Percentiles rank a stretch among this genome's conserved stretches.
phyloP scores from a whole-genome alignment of 2,888 invertebrate genomes.

The Cephus runcator region DNA sequence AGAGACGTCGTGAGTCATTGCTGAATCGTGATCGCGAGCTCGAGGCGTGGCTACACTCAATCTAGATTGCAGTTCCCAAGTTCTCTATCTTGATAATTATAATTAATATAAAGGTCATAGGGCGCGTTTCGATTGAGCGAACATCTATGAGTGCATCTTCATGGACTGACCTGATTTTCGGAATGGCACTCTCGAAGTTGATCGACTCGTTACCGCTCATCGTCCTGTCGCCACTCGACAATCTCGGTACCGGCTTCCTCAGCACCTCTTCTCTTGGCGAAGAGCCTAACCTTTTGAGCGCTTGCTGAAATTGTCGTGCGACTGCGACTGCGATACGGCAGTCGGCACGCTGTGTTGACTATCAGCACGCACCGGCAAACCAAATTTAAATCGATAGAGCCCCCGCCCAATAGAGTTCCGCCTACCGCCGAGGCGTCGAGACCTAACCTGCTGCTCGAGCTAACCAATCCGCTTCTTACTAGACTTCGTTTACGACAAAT shows the following conservation, averaged over 20 bases:
- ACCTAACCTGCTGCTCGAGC: not conserved
- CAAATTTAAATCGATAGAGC: conserved; percentile 64
- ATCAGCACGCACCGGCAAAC: conserved; percentile 56
- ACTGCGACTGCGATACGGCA: not conserved
- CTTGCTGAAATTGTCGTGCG: not conserved
- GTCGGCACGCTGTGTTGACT: conserved; percentile 34
- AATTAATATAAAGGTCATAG: not conserved
- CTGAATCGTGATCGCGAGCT: not conserved
- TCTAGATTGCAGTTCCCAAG: not conserved
- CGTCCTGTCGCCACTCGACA: not conserved
- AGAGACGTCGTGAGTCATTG: not conserved
- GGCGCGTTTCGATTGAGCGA: not conserved
- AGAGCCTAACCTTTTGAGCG: conserved; percentile 28
- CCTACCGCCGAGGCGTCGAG: conserved; percentile 21
- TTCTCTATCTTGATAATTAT: not conserved
- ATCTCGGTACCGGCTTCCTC: not conserved
- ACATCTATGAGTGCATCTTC: not conserved
- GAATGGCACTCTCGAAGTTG: conserved; percentile 46
- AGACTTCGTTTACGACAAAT: not conserved
- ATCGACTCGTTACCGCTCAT: conserved; percentile 34
- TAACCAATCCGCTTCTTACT: not conserved
- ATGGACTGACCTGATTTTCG: conserved; percentile 51
- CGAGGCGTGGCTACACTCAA: not conserved
- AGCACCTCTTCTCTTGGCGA: not conserved
- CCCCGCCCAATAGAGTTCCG: conserved; percentile 47